These are phyloP conservation scores for Hyposoter didymator DNA, from an alignment of 2,888 invertebrate species.

Conservation along the genomic window DNA sequence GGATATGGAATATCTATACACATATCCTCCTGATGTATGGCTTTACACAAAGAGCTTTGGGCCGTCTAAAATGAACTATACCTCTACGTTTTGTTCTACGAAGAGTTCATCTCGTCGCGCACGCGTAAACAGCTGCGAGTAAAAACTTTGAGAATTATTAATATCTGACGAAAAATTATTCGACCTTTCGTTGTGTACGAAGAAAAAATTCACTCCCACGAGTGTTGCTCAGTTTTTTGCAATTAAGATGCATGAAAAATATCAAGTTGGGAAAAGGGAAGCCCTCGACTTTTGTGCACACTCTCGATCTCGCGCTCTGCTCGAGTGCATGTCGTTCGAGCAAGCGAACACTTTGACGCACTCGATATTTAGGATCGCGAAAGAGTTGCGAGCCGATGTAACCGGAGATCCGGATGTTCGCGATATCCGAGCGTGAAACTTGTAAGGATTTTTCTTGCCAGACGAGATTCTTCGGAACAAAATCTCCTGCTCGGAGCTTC, in stretches of 20 bases:
- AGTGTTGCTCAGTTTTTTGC: not conserved
- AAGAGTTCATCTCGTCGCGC: not conserved
- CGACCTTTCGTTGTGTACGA: not conserved
- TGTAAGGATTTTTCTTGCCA: conserved; percentile 64
- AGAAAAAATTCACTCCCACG: not conserved
- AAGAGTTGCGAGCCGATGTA: conserved; percentile 53
- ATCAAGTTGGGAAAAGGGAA: not conserved
- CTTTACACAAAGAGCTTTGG: not conserved
- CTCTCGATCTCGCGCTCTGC: not conserved
- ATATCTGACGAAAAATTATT: not conserved
- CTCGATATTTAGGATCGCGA: conserved; percentile 17
- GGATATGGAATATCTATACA: conserved; percentile 29
- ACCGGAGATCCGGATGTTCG: conserved; percentile 68
- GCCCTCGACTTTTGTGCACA: too few species aligned
- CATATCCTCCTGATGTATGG: not conserved
- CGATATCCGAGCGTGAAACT: conserved; percentile 68
- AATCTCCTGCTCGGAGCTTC: not conserved
- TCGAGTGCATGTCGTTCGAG: not conserved
- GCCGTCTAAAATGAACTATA: not conserved
- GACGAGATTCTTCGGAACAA: conserved; percentile 58
- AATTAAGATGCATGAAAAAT: not conserved
- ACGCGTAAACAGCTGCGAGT: not conserved
- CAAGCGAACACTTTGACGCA: not conserved
- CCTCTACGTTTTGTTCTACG: not conserved
- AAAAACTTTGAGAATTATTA: not conserved